phyloP scores from a whole-genome alignment of 2,888 invertebrate genomes.

The Melipona bicolor region DNA sequence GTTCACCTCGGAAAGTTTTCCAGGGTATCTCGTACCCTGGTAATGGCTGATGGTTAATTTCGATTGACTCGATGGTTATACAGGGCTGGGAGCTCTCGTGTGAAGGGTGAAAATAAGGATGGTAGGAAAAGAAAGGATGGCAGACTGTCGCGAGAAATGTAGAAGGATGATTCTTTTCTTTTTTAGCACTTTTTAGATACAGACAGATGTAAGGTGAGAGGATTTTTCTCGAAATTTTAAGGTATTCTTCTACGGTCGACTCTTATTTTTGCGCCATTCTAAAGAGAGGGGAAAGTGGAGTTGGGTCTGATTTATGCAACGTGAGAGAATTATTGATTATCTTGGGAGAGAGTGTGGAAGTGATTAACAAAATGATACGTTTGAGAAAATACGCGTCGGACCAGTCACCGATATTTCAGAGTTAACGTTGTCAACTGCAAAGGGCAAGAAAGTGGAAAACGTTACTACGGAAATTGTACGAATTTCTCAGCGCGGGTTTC shows the following conservation, averaged over 20 bases:
- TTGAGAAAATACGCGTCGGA: not conserved
- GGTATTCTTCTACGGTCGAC: not conserved
- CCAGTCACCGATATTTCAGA: not conserved
- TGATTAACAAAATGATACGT: not conserved
- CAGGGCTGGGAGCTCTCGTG: no score
- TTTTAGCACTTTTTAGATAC: slow-evolving; percentile 16
- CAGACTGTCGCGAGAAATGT: not conserved
- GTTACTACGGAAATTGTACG: slow-evolving; percentile 29
- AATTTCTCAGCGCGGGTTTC: slow-evolving; percentile 6
- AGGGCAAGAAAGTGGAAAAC: not conserved
- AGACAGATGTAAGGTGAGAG: slow-evolving; percentile 3
- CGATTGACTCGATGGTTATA: not conserved
- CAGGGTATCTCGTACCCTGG: no score
- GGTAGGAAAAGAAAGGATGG: not conserved
- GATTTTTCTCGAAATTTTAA: slow-evolving; percentile 3
- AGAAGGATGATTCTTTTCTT: not conserved
- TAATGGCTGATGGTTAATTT: slow-evolving; percentile 24
- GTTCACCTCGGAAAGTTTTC: not conserved
- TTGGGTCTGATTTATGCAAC: not conserved
- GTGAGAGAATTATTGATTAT: not conserved
- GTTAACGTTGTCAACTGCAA: not conserved
- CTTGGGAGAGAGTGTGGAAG: not conserved
- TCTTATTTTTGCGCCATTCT: slow-evolving; percentile 10
- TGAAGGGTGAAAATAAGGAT: not conserved
- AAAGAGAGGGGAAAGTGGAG: not conserved